Percentiles rank a stretch among this genome's conserved stretches.
Conservation (phyloP, 1,140 invertebrate genomes). For the Ditylenchus dipsaci region DNA sequence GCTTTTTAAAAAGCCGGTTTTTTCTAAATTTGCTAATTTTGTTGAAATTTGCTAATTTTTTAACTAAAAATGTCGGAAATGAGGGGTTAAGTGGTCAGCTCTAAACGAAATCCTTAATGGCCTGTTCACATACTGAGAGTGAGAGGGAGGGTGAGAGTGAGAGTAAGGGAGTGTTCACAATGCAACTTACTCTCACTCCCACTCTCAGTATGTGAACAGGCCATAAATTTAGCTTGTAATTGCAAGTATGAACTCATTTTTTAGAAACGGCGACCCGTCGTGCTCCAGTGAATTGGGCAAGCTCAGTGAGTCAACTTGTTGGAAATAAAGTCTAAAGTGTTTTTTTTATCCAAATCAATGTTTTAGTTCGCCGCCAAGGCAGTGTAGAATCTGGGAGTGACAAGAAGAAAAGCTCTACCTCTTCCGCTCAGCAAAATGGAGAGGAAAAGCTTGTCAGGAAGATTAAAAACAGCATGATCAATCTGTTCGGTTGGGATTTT, state of each 20-base stretch:
- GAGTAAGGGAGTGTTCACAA: too few relatives aligned
- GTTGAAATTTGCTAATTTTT: too few relatives aligned
- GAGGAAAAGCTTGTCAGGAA: constrained; percentile 16
- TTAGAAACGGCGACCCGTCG: not conserved
- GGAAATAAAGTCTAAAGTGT: not conserved
- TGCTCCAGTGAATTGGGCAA: not conserved
- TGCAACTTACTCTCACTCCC: too few relatives aligned
- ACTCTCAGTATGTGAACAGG: too few relatives aligned
- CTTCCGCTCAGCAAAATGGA: not conserved
- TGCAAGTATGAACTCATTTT: not conserved
- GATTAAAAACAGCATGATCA: constrained; percentile 37
- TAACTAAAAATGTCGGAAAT: too few relatives aligned
- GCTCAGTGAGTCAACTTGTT: not conserved
- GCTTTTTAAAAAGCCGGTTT: too few relatives aligned
- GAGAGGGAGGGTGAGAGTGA: too few relatives aligned
- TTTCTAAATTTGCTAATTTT: too few relatives aligned
- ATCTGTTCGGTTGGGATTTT: constrained; percentile 22
- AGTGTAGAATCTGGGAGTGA: constrained; percentile 32
- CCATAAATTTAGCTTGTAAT: too few relatives aligned
- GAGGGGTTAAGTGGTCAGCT: too few relatives aligned
- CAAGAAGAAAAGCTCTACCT: constrained; percentile 8
- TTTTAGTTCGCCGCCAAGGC: constrained; percentile 40
- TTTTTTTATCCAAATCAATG: not conserved
- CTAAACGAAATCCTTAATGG: too few relatives aligned
- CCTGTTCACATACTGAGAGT: too few relatives aligned